These are phyloP conservation scores for Ferdinandea cuprea DNA, from an alignment of 2,888 invertebrate genomes.

Conservation along the genomic window DNA sequence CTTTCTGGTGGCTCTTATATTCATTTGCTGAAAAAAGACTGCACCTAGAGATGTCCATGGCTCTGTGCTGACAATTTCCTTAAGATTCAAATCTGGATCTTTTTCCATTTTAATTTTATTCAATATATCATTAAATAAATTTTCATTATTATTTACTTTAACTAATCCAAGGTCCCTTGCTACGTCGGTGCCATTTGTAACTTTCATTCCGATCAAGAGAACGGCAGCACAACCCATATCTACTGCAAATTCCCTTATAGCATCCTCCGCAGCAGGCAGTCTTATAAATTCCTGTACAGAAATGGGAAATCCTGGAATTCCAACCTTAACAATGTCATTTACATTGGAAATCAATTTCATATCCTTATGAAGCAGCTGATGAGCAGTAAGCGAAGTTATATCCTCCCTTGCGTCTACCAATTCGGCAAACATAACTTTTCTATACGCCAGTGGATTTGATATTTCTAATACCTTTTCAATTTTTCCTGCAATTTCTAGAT, in stretches of 20 bases:
- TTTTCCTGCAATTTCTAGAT: slow-evolving; percentile 85
- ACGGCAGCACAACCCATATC: slow-evolving; percentile 83
- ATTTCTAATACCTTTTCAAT: slow-evolving; percentile 85
- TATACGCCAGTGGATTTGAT: slow-evolving; percentile 78
- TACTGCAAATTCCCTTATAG: slow-evolving; percentile 84
- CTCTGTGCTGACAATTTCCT: slow-evolving; percentile 80
- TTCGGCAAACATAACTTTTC: slow-evolving; percentile 83
- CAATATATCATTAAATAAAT: slow-evolving; percentile 77
- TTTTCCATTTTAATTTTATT: slow-evolving; percentile 71
- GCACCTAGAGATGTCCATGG: slow-evolving; percentile 81
- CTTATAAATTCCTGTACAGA: slow-evolving; percentile 78
- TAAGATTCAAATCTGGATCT: slow-evolving; percentile 79
- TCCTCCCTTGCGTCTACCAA: slow-evolving; percentile 88
- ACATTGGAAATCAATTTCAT: slow-evolving; percentile 87
- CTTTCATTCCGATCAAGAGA: slow-evolving; percentile 87
- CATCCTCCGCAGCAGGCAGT: slow-evolving; percentile 82
- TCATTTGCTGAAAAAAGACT: slow-evolving; percentile 85
- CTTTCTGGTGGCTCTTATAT: slow-evolving; percentile 87
- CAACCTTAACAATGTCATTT: slow-evolving; percentile 84
- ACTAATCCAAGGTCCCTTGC: slow-evolving; percentile 86
- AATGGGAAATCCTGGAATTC: slow-evolving; percentile 84
- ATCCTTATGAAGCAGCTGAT: slow-evolving; percentile 90
- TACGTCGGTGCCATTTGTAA: slow-evolving; percentile 82
- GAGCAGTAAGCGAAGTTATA: slow-evolving; percentile 86
- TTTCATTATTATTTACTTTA: slow-evolving; percentile 77